Percentiles rank a stretch among this genome's conserved stretches.
Evolutionary conservation across 2,113 vertebrate species (phyloP).

Genomic region (Centropristis striata): DNA sequence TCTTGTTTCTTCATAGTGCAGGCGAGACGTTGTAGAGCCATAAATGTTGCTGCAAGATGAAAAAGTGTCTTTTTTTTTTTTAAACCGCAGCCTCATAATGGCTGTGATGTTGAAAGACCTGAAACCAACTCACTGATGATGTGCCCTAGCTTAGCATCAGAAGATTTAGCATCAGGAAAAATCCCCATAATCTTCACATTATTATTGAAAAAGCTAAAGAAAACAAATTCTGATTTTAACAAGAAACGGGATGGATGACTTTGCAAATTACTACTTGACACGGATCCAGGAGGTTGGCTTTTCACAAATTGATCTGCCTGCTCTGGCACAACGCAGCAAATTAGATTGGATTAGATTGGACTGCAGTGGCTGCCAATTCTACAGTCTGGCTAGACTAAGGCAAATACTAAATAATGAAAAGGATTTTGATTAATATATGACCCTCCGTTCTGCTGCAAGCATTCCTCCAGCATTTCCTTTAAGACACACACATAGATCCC

Average conservation of each 20-base stretch:
- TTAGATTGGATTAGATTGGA: slow-evolving; percentile 46
- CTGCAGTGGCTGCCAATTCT: not conserved
- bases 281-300: slow-evolving; percentile 39
- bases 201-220: not conserved
- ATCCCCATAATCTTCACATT: not conserved
- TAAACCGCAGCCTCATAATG: no score
- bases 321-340: slow-evolving; percentile 38
- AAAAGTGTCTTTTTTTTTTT: no score
- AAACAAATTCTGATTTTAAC: slow-evolving; percentile 7
- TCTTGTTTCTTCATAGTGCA: no score
- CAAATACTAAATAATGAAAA: slow-evolving; percentile 50
- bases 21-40: no score
- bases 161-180: no score
- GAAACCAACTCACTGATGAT: no score
- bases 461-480: not conserved
- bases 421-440: slow-evolving; percentile 22
- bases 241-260: slow-evolving; percentile 16
- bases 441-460: not conserved
- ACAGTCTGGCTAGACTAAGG: slow-evolving; percentile 9
- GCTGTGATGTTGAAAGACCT: no score
- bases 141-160: no score
- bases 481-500: not conserved
- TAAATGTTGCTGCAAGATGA: no score
- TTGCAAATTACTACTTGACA: slow-evolving; percentile 29
- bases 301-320: slow-evolving; percentile 44